phyloP scores from a whole-genome alignment of 2,113 vertebrate genomes.

The Cryptomyrus ogoouensis region DNA sequence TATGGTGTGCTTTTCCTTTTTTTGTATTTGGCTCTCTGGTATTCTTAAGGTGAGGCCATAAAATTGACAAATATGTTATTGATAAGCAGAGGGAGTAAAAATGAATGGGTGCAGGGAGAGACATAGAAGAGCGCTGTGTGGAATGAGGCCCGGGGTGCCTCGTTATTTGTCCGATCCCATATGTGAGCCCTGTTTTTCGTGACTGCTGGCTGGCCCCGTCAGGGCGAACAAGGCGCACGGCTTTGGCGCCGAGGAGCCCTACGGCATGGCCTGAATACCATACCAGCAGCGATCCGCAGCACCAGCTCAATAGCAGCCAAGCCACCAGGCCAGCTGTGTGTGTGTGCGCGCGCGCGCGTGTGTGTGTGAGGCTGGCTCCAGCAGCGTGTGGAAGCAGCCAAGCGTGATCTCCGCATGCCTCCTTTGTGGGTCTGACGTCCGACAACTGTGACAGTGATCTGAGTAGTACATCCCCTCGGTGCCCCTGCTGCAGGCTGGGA shows the following conservation, averaged over 20 bases:
- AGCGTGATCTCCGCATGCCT: slow-evolving; percentile 50
- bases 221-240: neutral
- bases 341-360: neutral
- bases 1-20: neutral
- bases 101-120: neutral
- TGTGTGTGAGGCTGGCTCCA: slow-evolving; percentile 32
- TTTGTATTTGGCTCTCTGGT: neutral
- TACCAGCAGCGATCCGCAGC: neutral
- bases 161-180: neutral
- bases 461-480: slow-evolving; percentile 60
- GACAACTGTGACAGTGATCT: slow-evolving; percentile 60
- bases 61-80: slow-evolving; percentile 2
- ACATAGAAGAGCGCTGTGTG: neutral
- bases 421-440: slow-evolving; percentile 55
- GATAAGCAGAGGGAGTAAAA: neutral
- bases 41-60: neutral
- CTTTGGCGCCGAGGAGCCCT: neutral
- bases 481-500: slow-evolving; percentile 42
- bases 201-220: slow-evolving; percentile 12
- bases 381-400: slow-evolving; percentile 44
- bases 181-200: neutral
- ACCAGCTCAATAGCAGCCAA: neutral
- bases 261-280: neutral
- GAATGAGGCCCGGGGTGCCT: neutral
- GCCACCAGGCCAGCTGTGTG: slow-evolving; percentile 9